These are phyloP conservation scores for Clarias macrocephalus DNA, from an alignment of 2,113 vertebrate species.

Conservation along the genomic window DNA sequence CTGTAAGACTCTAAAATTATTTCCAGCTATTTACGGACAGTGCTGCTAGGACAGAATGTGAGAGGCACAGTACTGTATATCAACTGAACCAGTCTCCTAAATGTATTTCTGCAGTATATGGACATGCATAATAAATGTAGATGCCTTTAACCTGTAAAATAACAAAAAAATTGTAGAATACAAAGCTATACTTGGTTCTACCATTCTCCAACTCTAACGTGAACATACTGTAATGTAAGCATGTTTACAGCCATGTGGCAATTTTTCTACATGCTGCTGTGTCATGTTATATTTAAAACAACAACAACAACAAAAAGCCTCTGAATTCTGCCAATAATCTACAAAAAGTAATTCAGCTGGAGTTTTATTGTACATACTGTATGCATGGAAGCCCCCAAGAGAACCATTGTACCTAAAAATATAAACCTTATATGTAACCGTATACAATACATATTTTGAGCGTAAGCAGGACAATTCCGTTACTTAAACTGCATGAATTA, in stretches of 20 bases:
- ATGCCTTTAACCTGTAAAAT: not conserved
- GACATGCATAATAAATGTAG: not conserved
- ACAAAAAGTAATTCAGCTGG: not conserved
- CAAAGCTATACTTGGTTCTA: not conserved
- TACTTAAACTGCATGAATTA: not conserved
- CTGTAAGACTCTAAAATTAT: not conserved
- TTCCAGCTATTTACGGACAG: not conserved
- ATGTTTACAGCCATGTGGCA: not conserved
- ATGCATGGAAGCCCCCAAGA: not conserved
- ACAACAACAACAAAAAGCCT: no score
- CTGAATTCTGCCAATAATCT: not conserved
- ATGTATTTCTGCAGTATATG: not conserved
- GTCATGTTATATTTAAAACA: not conserved
- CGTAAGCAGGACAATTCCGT: not conserved
- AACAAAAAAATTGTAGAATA: no score
- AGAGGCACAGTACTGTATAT: not conserved
- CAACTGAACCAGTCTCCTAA: not conserved
- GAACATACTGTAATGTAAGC: not conserved
- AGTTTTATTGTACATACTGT: not conserved
- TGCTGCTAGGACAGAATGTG: not conserved
- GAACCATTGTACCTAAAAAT: not conserved
- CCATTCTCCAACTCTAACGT: no score
- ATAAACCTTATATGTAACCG: not conserved
- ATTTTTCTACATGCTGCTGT: not conserved
- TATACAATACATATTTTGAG: not conserved